Base-by-base conservation (phyloP, 2,888 invertebrate species). In the Unio pictorum region DNA sequence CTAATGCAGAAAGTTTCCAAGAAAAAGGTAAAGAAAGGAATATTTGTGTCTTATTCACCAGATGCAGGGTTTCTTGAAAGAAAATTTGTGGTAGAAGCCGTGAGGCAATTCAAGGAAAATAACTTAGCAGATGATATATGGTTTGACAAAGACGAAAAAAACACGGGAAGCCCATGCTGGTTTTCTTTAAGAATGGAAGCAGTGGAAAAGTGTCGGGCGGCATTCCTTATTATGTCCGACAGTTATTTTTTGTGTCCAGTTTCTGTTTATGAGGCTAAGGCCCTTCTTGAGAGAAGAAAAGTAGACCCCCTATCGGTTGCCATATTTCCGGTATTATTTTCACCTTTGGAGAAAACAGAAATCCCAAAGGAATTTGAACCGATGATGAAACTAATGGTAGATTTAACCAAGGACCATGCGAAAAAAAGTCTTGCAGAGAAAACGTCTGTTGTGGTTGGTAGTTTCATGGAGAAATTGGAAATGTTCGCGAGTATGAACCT, bases 81-180 rank as follows among this genome's bases (percentile, higher is more conserved):
- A 56, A 85, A 83, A 66, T 88, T 89, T 79, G 87, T 89, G 15
- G 85, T 85, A 4, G 89, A 89, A 75, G 82, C 84, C 34, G 86
- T 88, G 11, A 77, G 82, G 60, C 88, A 89, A 67, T 73, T 89
- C 55, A 89, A 89, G 67, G 88, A 88, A 70, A 89, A 88, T 70
- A 87, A 88, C 66, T 73, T 89, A 28, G 86, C 87, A 15, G 89
- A 88, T 63, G 88, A 88, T 72, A 84, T 89, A 55, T 89, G 89
- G 89, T 89, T 89, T 79, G 89, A 89, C 71, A 87, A 87, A 70
- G 89, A 89, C 75, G 89, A 89, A 72, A 83, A 83, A 56, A 84
- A 82, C 67, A 88, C 85, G 1, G 88, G 87, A 73, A 88, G 84
- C 70, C 87, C 89, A 6, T 85, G 86, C 67, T 89, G 89, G 89